Base-by-base conservation (phyloP, 2,888 invertebrate species). In the Cheilosia urbana region DNA sequence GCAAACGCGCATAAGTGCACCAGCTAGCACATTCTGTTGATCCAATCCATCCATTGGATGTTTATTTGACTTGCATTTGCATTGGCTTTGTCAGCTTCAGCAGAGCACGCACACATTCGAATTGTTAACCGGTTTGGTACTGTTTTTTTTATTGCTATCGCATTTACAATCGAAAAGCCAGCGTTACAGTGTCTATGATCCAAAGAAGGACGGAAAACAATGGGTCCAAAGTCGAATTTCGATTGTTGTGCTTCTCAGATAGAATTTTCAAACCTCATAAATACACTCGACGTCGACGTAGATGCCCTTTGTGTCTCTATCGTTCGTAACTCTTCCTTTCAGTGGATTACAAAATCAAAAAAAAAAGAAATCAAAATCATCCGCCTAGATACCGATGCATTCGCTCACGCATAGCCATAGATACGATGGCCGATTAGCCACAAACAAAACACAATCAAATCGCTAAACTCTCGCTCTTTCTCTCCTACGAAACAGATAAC, bases 301-400 rank as follows among this genome's bases (percentile, higher is more conserved):
- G 15, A 42, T 45, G 37, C 42, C 53, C 51, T 51, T 60, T 49
- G 51, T 24, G 19, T 42, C 40, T 51, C 47, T 2, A 4, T 9
- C 6, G 9, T 9, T 47, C 47, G 9, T 6, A 53, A 68, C 62
- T 78, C 78, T 69, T 68, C 69, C 68, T 62, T 69, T 77, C 68
- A 62, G 68, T 27, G 55, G 60, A 77, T 77, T 77, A 62, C 30
- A 45, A 24, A 68, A 62, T 69, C 24, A 40, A 69, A 77, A 37
- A 4, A 45, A 13, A 34, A 77, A 37, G 6, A 45, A 13, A 34
- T 55, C 45, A 49, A n/a, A n/a, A n/a, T n/a, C n/a, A n/a, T n/a
- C 49, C 75, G 42, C 60, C 40, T 27, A 69, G 34, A 77, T 47
- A 55, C 62, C 37, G 27, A 78, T 40, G 19, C 76, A 45, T 53